A percentile compares a stretch with the other conserved stretches of the same genome.
Conservation (phyloP, 2,797 vertebrate genomes). For the Catamblyrhynchus diadema region DNA sequence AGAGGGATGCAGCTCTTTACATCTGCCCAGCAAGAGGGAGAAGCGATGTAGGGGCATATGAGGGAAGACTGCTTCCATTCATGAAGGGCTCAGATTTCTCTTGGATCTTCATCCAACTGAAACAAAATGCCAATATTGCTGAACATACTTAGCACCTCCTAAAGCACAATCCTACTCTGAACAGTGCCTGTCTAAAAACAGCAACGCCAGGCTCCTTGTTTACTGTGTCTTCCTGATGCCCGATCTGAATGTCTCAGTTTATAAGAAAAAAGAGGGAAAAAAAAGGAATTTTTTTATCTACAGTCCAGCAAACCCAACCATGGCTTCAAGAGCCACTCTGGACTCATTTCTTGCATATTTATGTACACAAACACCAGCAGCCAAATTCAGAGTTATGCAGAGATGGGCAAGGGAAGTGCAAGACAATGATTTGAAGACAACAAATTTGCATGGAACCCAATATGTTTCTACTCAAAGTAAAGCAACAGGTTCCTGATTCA, state of each 20-base stretch:
- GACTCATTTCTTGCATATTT: not conserved
- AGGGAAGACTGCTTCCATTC: not conserved
- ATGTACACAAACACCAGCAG: not conserved
- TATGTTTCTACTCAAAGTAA: not conserved
- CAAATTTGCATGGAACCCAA: not conserved
- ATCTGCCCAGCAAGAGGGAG: rapidly evolving
- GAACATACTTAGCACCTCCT: slow-evolving; percentile 44
- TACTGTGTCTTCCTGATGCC: not conserved
- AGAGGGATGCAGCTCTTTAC: not conserved
- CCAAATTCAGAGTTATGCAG: not conserved
- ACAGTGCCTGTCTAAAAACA: slow-evolving; percentile 27
- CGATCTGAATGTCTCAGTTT: not conserved
- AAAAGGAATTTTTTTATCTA: not conserved
- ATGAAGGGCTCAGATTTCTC: slow-evolving; percentile 15
- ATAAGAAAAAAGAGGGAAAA: not conserved
- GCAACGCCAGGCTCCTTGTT: not conserved
- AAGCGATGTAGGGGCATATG: not conserved
- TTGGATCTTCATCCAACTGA: not conserved
- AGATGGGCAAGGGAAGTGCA: not conserved
- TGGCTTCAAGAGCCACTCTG: not conserved
- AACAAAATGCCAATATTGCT: slow-evolving; percentile 36
- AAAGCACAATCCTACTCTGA: not conserved
- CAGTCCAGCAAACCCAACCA: not conserved
- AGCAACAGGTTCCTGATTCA: not conserved
- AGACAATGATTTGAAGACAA: slow-evolving; percentile 15